A percentile compares a stretch with the other conserved stretches of the same genome.
Conservation (phyloP, 1,140 invertebrate genomes). For the Listronotus oregonensis region DNA sequence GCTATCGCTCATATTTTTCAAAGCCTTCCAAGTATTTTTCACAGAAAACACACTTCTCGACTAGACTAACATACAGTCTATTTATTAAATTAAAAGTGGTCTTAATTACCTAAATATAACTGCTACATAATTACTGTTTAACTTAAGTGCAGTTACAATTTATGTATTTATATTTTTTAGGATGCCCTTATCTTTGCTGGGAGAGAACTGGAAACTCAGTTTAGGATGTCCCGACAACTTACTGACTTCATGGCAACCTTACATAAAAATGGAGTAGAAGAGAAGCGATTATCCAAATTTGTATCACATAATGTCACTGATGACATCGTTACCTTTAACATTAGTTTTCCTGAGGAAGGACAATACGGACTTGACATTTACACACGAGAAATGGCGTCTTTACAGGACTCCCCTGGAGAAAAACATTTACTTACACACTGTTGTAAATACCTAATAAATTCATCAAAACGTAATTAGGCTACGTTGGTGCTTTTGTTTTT, state of each 20-base stretch:
- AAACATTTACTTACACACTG: constrained; percentile 97
- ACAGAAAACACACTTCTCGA: too few relatives aligned
- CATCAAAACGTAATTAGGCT: constrained; percentile 78
- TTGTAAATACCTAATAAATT: constrained; percentile 98
- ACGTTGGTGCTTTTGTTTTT: constrained; percentile 14
- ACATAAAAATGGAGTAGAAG: constrained; percentile 95
- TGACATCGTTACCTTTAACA: constrained; percentile 86
- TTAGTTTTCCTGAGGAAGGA: constrained; percentile 86
- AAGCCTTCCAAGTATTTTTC: too few relatives aligned
- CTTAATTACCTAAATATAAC: too few relatives aligned
- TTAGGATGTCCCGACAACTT: constrained; percentile 90
- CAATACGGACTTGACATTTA: constrained; percentile 98
- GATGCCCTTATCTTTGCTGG: constrained; percentile 91
- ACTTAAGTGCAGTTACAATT: too few relatives aligned
- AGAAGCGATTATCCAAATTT: constrained; percentile 88
- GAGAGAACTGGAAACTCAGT: constrained; percentile 88
- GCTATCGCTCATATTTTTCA: too few relatives aligned
- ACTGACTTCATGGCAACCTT: constrained; percentile 98
- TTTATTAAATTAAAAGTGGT: too few relatives aligned
- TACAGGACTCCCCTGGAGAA: constrained; percentile 73
- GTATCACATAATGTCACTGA: constrained; percentile 82
- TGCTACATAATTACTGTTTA: too few relatives aligned
- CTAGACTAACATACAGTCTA: too few relatives aligned
- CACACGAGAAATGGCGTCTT: constrained; percentile 80
- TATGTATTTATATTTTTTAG: too few relatives aligned